phyloP scores from a whole-genome alignment of 2,113 vertebrate species.

The Micronycteris hirsuta region DNA sequence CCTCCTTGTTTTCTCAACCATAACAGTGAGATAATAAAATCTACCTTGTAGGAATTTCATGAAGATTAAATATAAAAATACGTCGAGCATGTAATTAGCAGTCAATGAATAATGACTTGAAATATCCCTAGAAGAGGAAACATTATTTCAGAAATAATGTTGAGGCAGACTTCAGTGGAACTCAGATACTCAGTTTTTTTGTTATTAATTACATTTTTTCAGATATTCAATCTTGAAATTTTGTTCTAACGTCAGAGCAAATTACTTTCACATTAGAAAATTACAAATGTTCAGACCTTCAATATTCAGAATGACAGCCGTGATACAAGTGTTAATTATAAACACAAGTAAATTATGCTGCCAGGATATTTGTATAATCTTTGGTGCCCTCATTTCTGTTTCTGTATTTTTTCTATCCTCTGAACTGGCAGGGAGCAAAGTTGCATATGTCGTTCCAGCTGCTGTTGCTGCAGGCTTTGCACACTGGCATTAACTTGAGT shows the following conservation, averaged over 20 bases:
- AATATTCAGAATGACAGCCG: neutral
- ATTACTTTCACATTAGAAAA: neutral
- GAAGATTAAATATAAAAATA: constrained; percentile 15
- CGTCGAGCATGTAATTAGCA: neutral
- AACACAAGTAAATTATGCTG: neutral
- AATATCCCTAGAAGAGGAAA: neutral
- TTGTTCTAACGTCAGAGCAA: neutral
- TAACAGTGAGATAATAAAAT: neutral
- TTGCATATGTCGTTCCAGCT: constrained; percentile 21
- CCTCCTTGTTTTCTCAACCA: neutral
- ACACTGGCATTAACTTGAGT: neutral
- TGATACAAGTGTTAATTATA: neutral
- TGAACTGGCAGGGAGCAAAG: neutral
- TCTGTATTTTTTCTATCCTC: neutral
- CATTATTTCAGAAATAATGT: neutral
- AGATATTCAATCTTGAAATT: neutral
- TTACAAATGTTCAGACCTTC: neutral
- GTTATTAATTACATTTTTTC: neutral
- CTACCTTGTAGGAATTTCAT: neutral
- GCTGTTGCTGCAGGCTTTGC: neutral
- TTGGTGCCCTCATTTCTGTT: neutral
- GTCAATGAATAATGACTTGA: constrained; percentile 9
- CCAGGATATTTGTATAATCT: neutral
- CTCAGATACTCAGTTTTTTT: neutral
- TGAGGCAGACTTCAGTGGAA: neutral